Conservation (phyloP, 2,888 invertebrate species). For the Tenthredo livida region DNA sequence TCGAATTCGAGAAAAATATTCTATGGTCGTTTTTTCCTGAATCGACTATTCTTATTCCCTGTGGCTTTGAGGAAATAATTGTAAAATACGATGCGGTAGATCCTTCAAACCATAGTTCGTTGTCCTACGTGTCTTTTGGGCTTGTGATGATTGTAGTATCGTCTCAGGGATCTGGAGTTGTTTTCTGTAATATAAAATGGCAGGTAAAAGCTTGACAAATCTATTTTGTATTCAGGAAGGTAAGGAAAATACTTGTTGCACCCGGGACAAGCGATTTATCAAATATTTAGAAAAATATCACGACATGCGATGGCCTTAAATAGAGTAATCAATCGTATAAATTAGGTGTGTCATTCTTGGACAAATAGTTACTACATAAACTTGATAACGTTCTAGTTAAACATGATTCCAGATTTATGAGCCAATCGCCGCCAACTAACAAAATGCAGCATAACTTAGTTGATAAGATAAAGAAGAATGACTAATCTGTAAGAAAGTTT, state of each 20-base stretch:
- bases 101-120: slow-evolving; percentile 6
- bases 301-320: not conserved
- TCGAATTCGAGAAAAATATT: not conserved
- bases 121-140: slow-evolving; percentile 21
- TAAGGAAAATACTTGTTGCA: not conserved
- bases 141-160: slow-evolving; percentile 32
- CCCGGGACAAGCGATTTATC: slow-evolving; percentile 16
- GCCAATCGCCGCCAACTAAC: not conserved
- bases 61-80: not conserved
- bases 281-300: not conserved
- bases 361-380: slow-evolving; percentile 3
- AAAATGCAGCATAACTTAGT: slow-evolving; percentile 25
- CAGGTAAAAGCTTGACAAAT: not conserved
- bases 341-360: not conserved
- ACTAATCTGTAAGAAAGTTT: slow-evolving; percentile 19
- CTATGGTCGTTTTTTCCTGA: not conserved
- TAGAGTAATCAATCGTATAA: slow-evolving; percentile 14
- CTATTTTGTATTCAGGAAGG: not conserved
- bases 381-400: slow-evolving; percentile 7
- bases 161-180: not conserved
- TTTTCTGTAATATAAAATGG: slow-evolving; percentile 27
- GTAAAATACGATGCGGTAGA: not conserved
- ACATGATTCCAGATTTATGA: not conserved
- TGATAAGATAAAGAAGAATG: slow-evolving; percentile 23
- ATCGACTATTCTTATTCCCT: not conserved